Evolutionary conservation across 1,140 invertebrate genomes (phyloP).

Genomic region (Olivierus martensii): DNA sequence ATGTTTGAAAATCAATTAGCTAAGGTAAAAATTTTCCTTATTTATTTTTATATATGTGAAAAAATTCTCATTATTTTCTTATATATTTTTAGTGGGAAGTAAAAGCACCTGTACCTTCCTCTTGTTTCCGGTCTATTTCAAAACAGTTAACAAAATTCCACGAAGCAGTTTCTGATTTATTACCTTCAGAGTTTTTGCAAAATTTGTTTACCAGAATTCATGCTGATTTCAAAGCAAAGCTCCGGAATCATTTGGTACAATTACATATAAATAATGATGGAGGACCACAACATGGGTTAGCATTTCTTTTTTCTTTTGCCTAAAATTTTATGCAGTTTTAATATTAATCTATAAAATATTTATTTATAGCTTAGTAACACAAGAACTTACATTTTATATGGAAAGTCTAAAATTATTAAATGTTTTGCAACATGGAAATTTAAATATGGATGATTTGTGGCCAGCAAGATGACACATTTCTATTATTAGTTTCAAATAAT

Average conservation of each 20-base stretch:
- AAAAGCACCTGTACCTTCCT: conserved; percentile 85
- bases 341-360: conserved; percentile 6
- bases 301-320: conserved; percentile 7
- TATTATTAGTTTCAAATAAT: no score
- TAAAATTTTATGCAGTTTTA: background rate
- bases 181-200: conserved; percentile 55
- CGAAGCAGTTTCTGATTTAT: conserved; percentile 68
- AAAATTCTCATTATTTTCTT: background rate
- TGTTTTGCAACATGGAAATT: conserved; percentile 10
- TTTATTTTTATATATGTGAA: background rate
- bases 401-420: conserved; percentile 55
- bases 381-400: conserved; percentile 89
- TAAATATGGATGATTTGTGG: conserved; percentile 20
- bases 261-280: conserved; percentile 88
- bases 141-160: conserved; percentile 77
- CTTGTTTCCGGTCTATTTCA: conserved; percentile 79
- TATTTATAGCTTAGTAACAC: conserved; percentile 61
- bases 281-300: conserved; percentile 81
- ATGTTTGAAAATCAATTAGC: conserved; percentile 58
- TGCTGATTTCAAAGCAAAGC: conserved; percentile 68
- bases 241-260: conserved; percentile 64
- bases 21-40: conserved; percentile 22
- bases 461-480: conserved; percentile 5
- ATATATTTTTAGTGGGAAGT: conserved; percentile 59
- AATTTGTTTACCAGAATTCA: conserved; percentile 71